Evolutionary conservation across 2,113 vertebrate genomes (phyloP), one percentile per base, ranked within the genome.

Genomic region (Ophiodon elongatus): DNA sequence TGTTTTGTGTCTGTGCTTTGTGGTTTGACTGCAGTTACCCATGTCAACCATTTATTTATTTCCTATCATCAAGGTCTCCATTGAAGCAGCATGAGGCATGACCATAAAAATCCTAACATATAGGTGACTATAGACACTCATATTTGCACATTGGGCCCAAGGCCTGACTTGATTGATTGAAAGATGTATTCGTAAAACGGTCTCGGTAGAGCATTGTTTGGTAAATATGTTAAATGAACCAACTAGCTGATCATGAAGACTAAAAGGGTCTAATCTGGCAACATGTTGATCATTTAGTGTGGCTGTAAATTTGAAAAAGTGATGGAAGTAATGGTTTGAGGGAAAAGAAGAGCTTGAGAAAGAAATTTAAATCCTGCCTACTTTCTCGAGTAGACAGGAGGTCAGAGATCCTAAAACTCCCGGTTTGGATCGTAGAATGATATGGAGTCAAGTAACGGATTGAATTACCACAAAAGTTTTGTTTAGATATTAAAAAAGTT

Each of bases 1-100:
- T 60, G 50, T 54, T 56, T 41, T 35, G 8, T 15, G 13, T 52
- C 25, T 66, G 21, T 17, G 43, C 62, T 70, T 37, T 72, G 47
- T 65, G 62, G 21, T 73, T 27, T 66, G 66, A 35, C 66, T 62
- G 76, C 45, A 54, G 41, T 67, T 69, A 39, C 29, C n/a, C 62
- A 25, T 43, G 69, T 62, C 56, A 77, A 64, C 10, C 67, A 67
- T 67, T 60, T 60, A 39, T 68, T 67, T 8, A 74, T 68, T 68
- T 63, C 63, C 74, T 43, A 52, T 73, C 43, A 56, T 79, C 27
- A 54, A 52, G 29, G 70, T 84, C 65, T 54, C 27, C 41, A 64
- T 63, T 84, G 45, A 79, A 79, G 76, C 23, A 73, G 11, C 41
- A 1, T 43, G 25, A 69, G 33, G 2, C 35, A 27, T 25, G 54